A percentile compares a stretch with the other conserved stretches of the same genome.
phyloP scores from a whole-genome alignment of 1,140 invertebrate species.

The Bombus ignitus region DNA sequence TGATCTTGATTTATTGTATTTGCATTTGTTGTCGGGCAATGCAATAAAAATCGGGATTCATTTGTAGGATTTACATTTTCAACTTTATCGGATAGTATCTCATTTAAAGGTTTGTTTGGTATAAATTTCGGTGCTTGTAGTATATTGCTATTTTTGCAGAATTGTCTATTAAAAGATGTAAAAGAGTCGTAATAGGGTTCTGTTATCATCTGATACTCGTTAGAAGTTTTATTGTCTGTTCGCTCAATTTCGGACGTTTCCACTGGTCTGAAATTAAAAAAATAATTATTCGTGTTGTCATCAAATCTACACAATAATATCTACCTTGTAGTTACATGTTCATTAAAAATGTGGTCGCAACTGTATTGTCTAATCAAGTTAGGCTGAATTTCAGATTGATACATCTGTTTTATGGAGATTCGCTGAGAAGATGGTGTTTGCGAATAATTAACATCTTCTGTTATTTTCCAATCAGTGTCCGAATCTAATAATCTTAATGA shows the following conservation, averaged over 20 bases:
- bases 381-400: constrained; percentile 11
- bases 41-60: neutral
- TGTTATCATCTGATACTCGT: constrained; percentile 21
- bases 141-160: neutral
- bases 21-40: too few species aligned
- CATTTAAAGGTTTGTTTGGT: neutral
- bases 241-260: constrained; percentile 30
- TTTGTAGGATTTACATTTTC: neutral
- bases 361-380: constrained; percentile 69
- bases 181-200: neutral
- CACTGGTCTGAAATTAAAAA: constrained; percentile 37
- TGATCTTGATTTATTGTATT: neutral
- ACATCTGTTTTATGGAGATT: constrained; percentile 53
- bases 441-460: constrained; percentile 64
- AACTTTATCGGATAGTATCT: constrained; percentile 24
- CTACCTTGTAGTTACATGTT: constrained; percentile 60
- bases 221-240: neutral
- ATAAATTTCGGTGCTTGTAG: neutral
- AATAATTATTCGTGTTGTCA: neutral
- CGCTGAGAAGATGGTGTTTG: constrained; percentile 55
- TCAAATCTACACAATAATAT: neutral
- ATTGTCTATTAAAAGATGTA: neutral
- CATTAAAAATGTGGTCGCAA: constrained; percentile 68
- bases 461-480: constrained; percentile 51
- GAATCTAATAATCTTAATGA: constrained; percentile 56